These are phyloP conservation scores for Pempheris klunzingeri DNA, from an alignment of 2,797 vertebrate species.

Conservation along the genomic window DNA sequence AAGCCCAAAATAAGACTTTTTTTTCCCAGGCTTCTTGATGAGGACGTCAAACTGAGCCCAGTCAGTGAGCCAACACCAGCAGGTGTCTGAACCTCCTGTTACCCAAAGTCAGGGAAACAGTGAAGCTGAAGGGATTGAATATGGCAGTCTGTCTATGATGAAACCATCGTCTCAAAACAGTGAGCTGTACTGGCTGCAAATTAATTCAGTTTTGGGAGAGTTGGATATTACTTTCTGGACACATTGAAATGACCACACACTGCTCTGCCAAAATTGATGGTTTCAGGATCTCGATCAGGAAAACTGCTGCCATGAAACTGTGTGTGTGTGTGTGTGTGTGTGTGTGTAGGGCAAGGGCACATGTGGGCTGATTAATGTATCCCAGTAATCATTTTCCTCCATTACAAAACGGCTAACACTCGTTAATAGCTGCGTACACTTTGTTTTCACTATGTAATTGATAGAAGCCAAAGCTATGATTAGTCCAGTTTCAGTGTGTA, in stretches of 20 bases:
- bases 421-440: neutral
- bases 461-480: neutral
- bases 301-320: neutral
- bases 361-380: neutral
- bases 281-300: conserved; percentile 7
- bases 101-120: conserved; percentile 18
- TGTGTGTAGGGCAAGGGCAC: too few relatives aligned
- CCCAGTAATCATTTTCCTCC: neutral
- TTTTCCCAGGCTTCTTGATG: conserved; percentile 2
- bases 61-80: conserved; percentile 33
- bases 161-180: conserved; percentile 22
- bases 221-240: conserved; percentile 4
- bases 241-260: neutral
- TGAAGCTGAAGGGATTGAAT: conserved; percentile 18
- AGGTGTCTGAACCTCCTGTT: conserved; percentile 48
- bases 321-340: neutral
- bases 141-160: conserved; percentile 22
- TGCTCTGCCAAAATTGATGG: neutral
- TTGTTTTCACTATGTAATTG: neutral
- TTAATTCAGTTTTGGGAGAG: conserved; percentile 20
- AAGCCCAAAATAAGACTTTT: conserved; percentile 12
- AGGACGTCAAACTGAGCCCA: neutral
- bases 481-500: neutral
- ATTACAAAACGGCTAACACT: neutral
- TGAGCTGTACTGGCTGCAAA: conserved; percentile 23